Percentiles rank a stretch among this genome's conserved stretches.
These are phyloP conservation scores for Elysia crispata DNA, from an alignment of 2,888 invertebrate genomes.

Conservation along the genomic window DNA sequence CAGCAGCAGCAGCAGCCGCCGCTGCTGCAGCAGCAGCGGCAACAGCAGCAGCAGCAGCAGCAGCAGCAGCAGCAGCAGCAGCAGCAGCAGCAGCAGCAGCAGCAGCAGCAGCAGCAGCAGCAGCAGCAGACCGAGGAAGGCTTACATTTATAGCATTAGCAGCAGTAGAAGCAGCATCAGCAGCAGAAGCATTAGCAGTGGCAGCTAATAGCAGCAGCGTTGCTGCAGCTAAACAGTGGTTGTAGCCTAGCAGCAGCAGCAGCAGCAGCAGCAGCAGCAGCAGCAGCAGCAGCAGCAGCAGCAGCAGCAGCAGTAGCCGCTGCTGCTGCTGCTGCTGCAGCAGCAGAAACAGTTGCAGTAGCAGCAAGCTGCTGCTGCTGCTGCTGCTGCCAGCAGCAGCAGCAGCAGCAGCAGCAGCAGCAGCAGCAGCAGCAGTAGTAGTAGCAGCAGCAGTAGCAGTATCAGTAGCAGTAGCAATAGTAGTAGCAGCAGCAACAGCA, in stretches of 20 bases:
- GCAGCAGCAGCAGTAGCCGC: no score
- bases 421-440: constrained; percentile 23
- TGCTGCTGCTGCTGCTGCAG: not conserved
- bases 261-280: constrained; percentile 17
- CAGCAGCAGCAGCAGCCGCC: no score
- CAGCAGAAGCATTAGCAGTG: no score
- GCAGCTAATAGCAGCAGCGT: not conserved
- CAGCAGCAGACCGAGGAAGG: not conserved
- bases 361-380: no score
- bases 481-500: not conserved
- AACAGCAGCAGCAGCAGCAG: constrained; percentile 11
- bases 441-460: no score
- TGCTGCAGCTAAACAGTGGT: not conserved
- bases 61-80: constrained; percentile 26
- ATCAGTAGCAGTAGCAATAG: no score
- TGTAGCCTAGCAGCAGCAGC: not conserved
- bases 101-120: constrained; percentile 14
- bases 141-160: not conserved
- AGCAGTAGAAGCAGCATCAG: constrained; percentile 14
- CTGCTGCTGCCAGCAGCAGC: not conserved
- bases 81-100: constrained; percentile 20
- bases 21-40: no score
- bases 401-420: constrained; percentile 16
- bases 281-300: not conserved
- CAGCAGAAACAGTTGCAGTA: not conserved